Base-by-base conservation (phyloP, 2,797 vertebrate genomes). In the Hipposideros larvatus region DNA sequence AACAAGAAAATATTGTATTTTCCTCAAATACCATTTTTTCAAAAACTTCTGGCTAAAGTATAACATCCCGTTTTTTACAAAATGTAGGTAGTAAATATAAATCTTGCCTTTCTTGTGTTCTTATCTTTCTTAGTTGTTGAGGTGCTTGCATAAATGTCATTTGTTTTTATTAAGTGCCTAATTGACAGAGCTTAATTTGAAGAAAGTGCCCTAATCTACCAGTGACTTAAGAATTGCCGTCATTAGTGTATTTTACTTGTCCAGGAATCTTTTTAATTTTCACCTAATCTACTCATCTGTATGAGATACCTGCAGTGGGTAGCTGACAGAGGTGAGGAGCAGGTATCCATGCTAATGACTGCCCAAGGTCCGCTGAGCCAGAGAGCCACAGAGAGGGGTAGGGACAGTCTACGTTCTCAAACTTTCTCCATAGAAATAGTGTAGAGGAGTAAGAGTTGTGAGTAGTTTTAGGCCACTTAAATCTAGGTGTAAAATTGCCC, bases 141-240 rank as follows among this genome's bases (percentile, higher is more conserved):
- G 34, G 73, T 59, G 7, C 51, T 85, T 91, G 1, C 51, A 18
- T 66, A 59, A 73, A 70, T 68, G 6, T 78, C 53, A 21, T 83
- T 96, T 78, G 8, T 95, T 95, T 88, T 87, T 28, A 82, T 83
- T 55, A 94, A 96, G 94, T 91, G 90, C 90, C 90, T 95, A 13
- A 57, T 31, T 71, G 37, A 43, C 73, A 83, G n/a, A 65, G 77
- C 26, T 92, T 65, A 57, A 28, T 90, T 63, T 95, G 73, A 90
- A 94, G 82, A 78, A 73, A 75, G 80, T 46, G 24, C 5, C 83
- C 59, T 73, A 51, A 57, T 43, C 87, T 77, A 46, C 28, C 59
- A 11, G 16, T 68, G n/a, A 91, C 37, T 61, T 78, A 48, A 88
- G 53, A 77, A 24, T 73, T 70, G 48, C 34, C 68, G 88, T 85